phyloP scores from a whole-genome alignment of 2,888 invertebrate species.

The Willowsia nigromaculata region DNA sequence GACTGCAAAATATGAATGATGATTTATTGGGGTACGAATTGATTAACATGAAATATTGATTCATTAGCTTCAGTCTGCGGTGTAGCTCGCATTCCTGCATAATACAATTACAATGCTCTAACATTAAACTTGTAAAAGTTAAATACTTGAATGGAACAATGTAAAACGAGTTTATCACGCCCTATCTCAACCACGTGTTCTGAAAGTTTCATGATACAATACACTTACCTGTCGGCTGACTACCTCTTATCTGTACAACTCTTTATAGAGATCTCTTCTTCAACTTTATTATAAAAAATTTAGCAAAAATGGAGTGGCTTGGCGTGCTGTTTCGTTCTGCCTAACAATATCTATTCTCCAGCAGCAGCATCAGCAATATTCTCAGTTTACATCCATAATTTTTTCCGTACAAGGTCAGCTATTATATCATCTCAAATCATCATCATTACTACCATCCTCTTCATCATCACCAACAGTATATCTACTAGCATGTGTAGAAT shows the following conservation, averaged over 20 bases:
- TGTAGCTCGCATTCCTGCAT: not conserved
- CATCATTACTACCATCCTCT: not conserved
- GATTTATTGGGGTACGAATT: not conserved
- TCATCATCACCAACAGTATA: not conserved
- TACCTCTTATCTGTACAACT: not conserved
- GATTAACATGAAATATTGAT: not conserved
- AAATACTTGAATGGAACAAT: too few species aligned
- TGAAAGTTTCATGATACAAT: not conserved
- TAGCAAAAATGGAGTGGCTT: not conserved
- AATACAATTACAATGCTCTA: not conserved
- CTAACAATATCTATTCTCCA: constrained; percentile 15
- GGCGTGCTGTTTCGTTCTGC: not conserved
- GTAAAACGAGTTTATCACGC: not conserved
- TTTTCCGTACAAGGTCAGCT: constrained; percentile 57
- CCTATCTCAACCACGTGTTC: not conserved
- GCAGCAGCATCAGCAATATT: not conserved
- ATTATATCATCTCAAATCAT: constrained; percentile 49
- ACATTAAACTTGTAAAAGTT: not conserved
- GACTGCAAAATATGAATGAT: not conserved
- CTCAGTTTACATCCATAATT: not conserved
- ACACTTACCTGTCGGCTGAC: not conserved
- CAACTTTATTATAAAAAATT: not conserved
- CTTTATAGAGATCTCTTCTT: not conserved
- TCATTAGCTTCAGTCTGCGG: not conserved
- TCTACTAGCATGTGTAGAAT: not conserved